Evolutionary conservation across 2,113 vertebrate genomes (phyloP).

Genomic region (Elephas maximus): DNA sequence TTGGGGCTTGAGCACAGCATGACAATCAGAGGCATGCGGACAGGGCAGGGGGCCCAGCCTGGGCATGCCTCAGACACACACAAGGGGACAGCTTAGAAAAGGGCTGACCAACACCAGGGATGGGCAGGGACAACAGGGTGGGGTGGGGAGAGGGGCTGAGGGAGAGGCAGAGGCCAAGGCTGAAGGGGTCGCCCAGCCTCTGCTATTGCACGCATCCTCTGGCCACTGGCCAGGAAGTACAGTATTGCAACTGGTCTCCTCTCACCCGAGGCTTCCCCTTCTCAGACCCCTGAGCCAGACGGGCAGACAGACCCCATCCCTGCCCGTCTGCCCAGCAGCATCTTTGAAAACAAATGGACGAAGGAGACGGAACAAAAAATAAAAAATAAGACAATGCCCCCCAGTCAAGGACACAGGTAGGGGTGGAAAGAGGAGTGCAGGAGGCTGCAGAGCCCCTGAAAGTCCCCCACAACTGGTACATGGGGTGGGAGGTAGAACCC

Average conservation of each 20-base stretch:
- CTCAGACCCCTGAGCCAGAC: slow-evolving; percentile 53
- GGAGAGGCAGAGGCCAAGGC: slow-evolving; percentile 82
- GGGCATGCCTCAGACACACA: slow-evolving; percentile 86
- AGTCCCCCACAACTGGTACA: slow-evolving; percentile 57
- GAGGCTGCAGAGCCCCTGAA: slow-evolving; percentile 48
- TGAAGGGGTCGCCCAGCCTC: slow-evolving; percentile 77
- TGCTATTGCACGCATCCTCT: slow-evolving; percentile 78
- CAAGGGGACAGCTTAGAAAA: slow-evolving; percentile 73
- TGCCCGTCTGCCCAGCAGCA: slow-evolving; percentile 68
- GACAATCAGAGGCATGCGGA: slow-evolving; percentile 85
- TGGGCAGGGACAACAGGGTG: not conserved
- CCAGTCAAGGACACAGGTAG: slow-evolving; percentile 20
- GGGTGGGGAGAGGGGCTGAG: not conserved
- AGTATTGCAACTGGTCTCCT: slow-evolving; percentile 78
- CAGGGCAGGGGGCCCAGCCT: slow-evolving; percentile 78
- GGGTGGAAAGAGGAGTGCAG: not conserved
- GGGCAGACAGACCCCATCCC: slow-evolving; percentile 72
- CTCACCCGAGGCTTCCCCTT: slow-evolving; percentile 73
- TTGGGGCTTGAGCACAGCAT: slow-evolving; percentile 83
- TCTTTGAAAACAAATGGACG: slow-evolving; percentile 74
- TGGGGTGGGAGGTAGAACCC: slow-evolving; percentile 80
- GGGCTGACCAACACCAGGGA: slow-evolving; percentile 63
- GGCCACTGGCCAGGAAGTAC: slow-evolving; percentile 79
- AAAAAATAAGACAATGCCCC: slow-evolving; percentile 12
- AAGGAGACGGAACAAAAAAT: slow-evolving; percentile 65